Conservation (phyloP, 2,797 vertebrate species). For the Oryzias dopingdopingensis region DNA sequence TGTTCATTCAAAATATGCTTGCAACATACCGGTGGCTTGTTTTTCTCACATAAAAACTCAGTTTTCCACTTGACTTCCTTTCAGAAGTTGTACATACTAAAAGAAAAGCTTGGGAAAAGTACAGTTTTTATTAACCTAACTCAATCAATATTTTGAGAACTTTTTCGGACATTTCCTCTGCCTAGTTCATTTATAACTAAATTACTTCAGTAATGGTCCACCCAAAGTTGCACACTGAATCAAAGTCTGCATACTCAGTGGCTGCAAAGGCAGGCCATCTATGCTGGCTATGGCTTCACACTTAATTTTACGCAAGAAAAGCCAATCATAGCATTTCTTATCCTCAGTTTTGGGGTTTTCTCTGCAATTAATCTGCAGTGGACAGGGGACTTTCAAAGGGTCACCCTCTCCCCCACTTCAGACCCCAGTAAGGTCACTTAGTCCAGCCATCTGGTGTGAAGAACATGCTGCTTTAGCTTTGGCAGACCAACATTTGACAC, state of each 20-base stretch:
- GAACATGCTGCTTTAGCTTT: conserved; percentile 45
- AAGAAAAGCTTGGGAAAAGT: conserved; percentile 21
- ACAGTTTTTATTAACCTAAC: neutral
- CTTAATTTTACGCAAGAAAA: conserved; percentile 53
- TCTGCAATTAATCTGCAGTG: conserved; percentile 46
- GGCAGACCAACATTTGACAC: conserved; percentile 27
- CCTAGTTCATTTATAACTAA: conserved; percentile 58
- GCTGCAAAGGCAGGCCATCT: conserved; percentile 33
- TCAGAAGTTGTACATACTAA: conserved; percentile 8
- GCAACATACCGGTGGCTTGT: no score
- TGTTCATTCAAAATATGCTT: no score
- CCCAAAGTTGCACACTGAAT: conserved; percentile 51
- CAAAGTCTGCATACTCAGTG: conserved; percentile 44
- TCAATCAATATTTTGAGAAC: conserved; percentile 26
- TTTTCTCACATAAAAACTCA: no score
- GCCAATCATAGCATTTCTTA: conserved; percentile 48
- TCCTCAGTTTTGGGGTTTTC: conserved; percentile 33
- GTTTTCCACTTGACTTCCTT: conserved; percentile 7
- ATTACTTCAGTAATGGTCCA: conserved; percentile 55
- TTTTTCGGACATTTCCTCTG: conserved; percentile 50
- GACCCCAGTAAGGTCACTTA: conserved; percentile 45
- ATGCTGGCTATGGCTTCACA: conserved; percentile 26
- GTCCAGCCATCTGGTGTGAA: conserved; percentile 32
- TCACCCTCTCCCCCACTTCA: conserved; percentile 37
- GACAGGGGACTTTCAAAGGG: conserved; percentile 36